phyloP scores from a whole-genome alignment of 2,888 invertebrate genomes.

The Eristalinus aeneus region DNA sequence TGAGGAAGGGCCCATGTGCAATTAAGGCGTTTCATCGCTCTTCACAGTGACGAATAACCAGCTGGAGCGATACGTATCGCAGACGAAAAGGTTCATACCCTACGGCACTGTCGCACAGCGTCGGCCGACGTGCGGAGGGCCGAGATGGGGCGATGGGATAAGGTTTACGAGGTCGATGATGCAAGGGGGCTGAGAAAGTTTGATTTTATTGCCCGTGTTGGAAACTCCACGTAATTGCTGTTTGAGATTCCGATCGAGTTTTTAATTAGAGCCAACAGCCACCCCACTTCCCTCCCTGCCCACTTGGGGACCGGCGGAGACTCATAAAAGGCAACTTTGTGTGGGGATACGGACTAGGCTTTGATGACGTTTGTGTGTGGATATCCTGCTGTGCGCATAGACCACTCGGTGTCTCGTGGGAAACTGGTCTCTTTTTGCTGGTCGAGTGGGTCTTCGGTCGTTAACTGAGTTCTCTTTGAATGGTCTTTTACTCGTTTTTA shows the following conservation, averaged over 20 bases:
- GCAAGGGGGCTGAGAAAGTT: background rate
- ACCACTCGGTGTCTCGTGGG: background rate
- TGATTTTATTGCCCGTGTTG: background rate
- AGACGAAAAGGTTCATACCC: background rate
- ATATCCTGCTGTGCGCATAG: background rate
- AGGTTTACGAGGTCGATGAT: background rate
- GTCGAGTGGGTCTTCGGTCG: background rate
- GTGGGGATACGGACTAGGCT: background rate
- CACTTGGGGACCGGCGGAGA: background rate
- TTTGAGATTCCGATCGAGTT: background rate
- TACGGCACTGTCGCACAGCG: background rate
- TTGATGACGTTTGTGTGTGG: background rate
- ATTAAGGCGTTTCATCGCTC: conserved; percentile 21
- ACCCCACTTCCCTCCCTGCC: too few species aligned
- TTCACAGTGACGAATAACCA: background rate
- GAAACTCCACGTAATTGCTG: background rate
- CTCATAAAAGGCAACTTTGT: background rate
- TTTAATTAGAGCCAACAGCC: background rate
- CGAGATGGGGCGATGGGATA: background rate
- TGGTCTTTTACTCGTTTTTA: background rate
- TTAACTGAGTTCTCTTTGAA: background rate
- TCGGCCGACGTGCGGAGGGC: background rate
- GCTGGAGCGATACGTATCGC: background rate
- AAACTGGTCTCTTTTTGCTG: background rate
- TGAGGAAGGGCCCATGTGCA: background rate